A percentile compares a stretch with the other conserved stretches of the same genome.
Evolutionary conservation across 2,888 invertebrate genomes (phyloP).

Genomic region (Meganola albula): DNA sequence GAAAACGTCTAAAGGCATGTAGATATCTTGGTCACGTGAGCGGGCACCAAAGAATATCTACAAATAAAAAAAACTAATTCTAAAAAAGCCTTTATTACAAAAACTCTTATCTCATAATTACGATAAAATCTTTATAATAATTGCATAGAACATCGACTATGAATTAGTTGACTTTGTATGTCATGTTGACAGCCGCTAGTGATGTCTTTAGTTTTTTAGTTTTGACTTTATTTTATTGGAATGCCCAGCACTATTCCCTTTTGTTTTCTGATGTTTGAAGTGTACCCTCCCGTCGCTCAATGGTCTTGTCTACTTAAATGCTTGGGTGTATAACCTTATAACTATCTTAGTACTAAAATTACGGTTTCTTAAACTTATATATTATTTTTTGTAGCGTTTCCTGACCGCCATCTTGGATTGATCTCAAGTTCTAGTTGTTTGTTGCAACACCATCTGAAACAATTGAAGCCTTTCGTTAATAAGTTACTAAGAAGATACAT

Average conservation of each 20-base stretch:
- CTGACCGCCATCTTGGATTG: constrained; percentile 51
- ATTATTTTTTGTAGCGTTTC: constrained; percentile 45
- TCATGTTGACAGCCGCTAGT: constrained; percentile 30
- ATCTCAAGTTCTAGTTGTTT: constrained; percentile 50
- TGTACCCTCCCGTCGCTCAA: constrained; percentile 17
- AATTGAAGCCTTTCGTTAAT: too few relatives aligned
- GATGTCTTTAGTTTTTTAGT: constrained; percentile 58
- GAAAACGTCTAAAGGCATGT: too few relatives aligned
- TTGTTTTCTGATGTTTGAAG: constrained; percentile 18
- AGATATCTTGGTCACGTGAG: too few relatives aligned
- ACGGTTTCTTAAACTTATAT: constrained; percentile 66
- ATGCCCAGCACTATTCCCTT: constrained; percentile 58
- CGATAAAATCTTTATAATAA: constrained; percentile 48
- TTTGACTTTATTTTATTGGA: constrained; percentile 56
- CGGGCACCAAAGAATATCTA: too few relatives aligned
- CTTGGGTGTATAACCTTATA: constrained; percentile 58
- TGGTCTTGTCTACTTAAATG: constrained; percentile 56
- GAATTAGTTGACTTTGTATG: constrained; percentile 34
- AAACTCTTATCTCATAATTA: constrained; percentile 59
- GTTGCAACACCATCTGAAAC: constrained; percentile 54
- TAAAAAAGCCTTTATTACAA: constrained; percentile 62
- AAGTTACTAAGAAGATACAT: too few relatives aligned
- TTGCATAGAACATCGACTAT: constrained; percentile 41
- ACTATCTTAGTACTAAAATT: constrained; percentile 64
- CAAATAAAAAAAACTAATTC: constrained; percentile 24